These are phyloP conservation scores for Schizotus pectinicornis DNA, from an alignment of 2,888 invertebrate genomes.

Conservation along the genomic window DNA sequence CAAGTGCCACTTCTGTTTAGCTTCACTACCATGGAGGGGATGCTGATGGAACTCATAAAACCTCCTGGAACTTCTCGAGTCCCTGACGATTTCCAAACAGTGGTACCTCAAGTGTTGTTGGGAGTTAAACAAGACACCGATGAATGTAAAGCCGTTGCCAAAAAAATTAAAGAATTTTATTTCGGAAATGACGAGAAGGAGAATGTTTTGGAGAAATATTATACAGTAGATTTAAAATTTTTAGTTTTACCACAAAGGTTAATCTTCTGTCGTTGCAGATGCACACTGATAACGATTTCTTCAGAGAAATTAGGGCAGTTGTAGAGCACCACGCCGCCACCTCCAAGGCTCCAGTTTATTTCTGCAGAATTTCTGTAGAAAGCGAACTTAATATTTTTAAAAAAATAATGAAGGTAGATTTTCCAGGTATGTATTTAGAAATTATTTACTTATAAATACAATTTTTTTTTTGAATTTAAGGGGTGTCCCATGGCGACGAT, in stretches of 20 bases:
- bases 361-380: slow-evolving; percentile 45
- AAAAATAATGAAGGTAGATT: slow-evolving; percentile 30
- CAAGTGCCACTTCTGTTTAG: slow-evolving; percentile 54
- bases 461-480: slow-evolving; percentile 10
- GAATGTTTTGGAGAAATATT: too few relatives aligned
- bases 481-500: slow-evolving; percentile 39
- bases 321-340: slow-evolving; percentile 31
- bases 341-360: slow-evolving; percentile 40
- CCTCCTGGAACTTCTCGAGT: slow-evolving; percentile 29
- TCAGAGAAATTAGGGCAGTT: slow-evolving; percentile 36
- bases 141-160: slow-evolving; percentile 48
- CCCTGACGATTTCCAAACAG: slow-evolving; percentile 33
- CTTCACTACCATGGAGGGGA: slow-evolving; percentile 51
- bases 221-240: too few relatives aligned
- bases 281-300: slow-evolving; percentile 48
- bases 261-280: slow-evolving; percentile 47
- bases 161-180: slow-evolving; percentile 55
- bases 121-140: slow-evolving; percentile 37
- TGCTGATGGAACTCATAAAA: slow-evolving; percentile 43
- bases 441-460: slow-evolving; percentile 17
- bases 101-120: slow-evolving; percentile 39
- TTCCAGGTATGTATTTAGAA: slow-evolving; percentile 36
- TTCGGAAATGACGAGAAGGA: neutral
- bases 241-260: neutral
- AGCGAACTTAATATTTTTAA: slow-evolving; percentile 44